Base-by-base conservation (phyloP, 2,888 invertebrate species). In the Tipula vernalis region DNA sequence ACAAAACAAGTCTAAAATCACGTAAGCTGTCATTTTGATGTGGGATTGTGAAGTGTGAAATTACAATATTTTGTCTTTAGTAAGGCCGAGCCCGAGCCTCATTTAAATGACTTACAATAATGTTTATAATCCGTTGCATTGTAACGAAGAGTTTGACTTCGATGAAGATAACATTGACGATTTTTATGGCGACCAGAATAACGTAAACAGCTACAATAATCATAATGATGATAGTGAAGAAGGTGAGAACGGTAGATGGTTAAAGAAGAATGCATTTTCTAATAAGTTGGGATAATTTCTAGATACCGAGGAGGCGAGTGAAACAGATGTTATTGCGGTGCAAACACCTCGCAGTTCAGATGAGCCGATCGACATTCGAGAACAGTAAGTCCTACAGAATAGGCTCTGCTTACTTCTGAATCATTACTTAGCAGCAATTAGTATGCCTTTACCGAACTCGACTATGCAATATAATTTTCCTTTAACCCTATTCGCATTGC, bases 231-330 rank as follows among this genome's bases (percentile, higher is more conserved):
- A 90, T 88, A 93, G 93, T 89, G 93, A 93, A 88, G 93, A 93
- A 92, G 93, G 93, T 93, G 90, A 88, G 42, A 36, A 1, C 36
- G 13, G 4, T 41, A 15, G 15, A 86, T 8, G 39, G 12, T 36
- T 13, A 44, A 83, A 12, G 6, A 57, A 51, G 18, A 41, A 51
- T 47, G 6, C 10, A 10, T 15, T 47, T 87, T 84, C 42, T 47
- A 86, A 44, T 47, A 89, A 90, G 71, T 90, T 87, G 15, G 5
- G n/a, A 41, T 3, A 36, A 57, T 86, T 90, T 90, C 86, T 89
- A 96, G 98, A 98, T 91, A 98, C 98, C 0, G 98, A 98, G 92
- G 98, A 98, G 92, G 98, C 98, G 0, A 98, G 98, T 91, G 98
- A 98, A 92, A 97, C 97, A n/a, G 98, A 98, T 89, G 94, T 95